Evolutionary conservation across 1,140 invertebrate species (phyloP).

Genomic region (Mylabris phalerata): DNA sequence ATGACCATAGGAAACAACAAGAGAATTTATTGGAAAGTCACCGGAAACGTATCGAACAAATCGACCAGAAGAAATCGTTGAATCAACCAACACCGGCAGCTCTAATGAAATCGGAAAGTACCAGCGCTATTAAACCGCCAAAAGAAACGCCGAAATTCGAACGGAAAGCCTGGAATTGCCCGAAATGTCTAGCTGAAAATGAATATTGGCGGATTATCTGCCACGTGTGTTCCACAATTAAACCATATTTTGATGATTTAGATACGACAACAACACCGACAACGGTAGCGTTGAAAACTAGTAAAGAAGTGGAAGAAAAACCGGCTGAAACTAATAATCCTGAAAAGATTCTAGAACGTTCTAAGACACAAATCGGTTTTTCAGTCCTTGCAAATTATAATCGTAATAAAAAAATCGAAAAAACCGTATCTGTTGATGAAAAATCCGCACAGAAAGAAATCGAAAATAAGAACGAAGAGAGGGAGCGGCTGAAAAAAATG

Average conservation of each 20-base stretch:
- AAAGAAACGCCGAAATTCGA: slow-evolving; percentile 32
- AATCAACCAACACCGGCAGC: slow-evolving; percentile 23
- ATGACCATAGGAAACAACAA: slow-evolving; percentile 25
- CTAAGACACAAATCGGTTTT: slow-evolving; percentile 40
- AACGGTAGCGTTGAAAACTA: neutral
- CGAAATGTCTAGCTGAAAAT: slow-evolving; percentile 50
- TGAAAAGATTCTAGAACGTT: slow-evolving; percentile 30
- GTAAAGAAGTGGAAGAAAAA: slow-evolving; percentile 6
- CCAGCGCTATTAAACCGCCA: slow-evolving; percentile 27
- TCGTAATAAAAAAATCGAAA: slow-evolving; percentile 16
- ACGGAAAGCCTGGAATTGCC: slow-evolving; percentile 46
- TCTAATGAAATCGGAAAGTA: slow-evolving; percentile 36
- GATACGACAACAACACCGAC: slow-evolving; percentile 12
- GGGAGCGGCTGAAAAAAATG: slow-evolving; percentile 52
- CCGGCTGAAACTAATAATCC: slow-evolving; percentile 5
- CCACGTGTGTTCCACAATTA: slow-evolving; percentile 46
- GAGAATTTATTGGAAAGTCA: slow-evolving; percentile 27
- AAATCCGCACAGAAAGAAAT: slow-evolving; percentile 16
- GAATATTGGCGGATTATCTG: slow-evolving; percentile 51
- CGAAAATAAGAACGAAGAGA: slow-evolving; percentile 43
- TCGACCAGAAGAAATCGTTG: slow-evolving; percentile 21
- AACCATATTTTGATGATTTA: slow-evolving; percentile 41
- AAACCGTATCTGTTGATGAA: slow-evolving; percentile 13
- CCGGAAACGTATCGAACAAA: slow-evolving; percentile 32
- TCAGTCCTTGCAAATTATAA: slow-evolving; percentile 27